These are phyloP conservation scores for Periparus ater DNA, from an alignment of 2,797 vertebrate genomes.

Conservation along the genomic window DNA sequence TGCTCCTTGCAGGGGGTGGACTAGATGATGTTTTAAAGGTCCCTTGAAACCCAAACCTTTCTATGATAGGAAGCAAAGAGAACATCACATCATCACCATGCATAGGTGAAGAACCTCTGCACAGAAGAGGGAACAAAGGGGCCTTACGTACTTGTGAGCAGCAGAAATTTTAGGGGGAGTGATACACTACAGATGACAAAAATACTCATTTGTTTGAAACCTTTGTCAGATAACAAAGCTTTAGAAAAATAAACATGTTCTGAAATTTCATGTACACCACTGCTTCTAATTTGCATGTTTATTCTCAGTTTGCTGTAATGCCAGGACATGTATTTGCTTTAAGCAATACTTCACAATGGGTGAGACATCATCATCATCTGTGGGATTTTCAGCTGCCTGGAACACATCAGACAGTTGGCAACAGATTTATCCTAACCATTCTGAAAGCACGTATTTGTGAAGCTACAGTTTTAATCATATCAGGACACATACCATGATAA, in stretches of 20 bases:
- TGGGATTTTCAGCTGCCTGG: neutral
- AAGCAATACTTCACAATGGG: neutral
- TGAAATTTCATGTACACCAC: neutral
- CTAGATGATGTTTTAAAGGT: neutral
- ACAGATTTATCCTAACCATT: neutral
- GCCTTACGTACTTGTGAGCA: neutral
- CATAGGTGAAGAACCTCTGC: neutral
- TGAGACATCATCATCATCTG: neutral
- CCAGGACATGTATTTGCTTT: neutral
- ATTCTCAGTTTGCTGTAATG: constrained; percentile 38
- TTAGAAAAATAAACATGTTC: neutral
- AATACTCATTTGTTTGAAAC: neutral
- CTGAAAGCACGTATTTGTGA: neutral
- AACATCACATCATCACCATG: neutral
- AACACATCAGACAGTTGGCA: neutral
- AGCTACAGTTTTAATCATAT: neutral
- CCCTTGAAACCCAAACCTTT: neutral
- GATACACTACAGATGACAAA: neutral
- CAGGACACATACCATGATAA: neutral
- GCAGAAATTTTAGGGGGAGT: neutral
- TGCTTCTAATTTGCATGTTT: constrained; percentile 1
- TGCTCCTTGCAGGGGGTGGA: neutral
- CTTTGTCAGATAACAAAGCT: neutral
- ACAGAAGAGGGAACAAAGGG: neutral
- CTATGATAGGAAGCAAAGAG: neutral